Conservation (phyloP, 2,113 vertebrate genomes). For the Garra rufa region DNA sequence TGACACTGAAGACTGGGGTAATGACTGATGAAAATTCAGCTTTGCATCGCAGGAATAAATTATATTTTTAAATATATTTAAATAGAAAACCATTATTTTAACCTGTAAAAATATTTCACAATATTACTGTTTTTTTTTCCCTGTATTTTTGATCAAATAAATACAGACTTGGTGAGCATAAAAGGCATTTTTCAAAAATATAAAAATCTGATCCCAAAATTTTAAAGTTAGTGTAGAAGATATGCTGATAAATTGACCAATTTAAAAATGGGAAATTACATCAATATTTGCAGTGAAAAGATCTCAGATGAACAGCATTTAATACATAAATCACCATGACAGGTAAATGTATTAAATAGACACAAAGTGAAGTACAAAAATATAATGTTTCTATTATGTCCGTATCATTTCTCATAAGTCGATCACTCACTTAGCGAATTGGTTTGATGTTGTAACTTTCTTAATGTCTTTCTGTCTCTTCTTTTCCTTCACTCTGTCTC, state of each 20-base stretch:
- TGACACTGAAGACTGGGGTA: too few relatives aligned
- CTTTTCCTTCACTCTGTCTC: conserved; percentile 18
- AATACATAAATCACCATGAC: not conserved
- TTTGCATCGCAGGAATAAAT: too few relatives aligned
- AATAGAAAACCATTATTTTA: not conserved
- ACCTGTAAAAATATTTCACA: not conserved
- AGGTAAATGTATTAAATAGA: not conserved
- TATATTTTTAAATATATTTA: not conserved
- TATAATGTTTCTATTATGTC: not conserved
- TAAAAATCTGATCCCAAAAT: not conserved
- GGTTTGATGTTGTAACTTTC: not conserved
- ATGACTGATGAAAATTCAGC: too few relatives aligned
- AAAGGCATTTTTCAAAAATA: not conserved
- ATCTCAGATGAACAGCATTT: not conserved
- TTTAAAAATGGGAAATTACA: not conserved
- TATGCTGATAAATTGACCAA: not conserved
- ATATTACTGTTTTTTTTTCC: too few relatives aligned
- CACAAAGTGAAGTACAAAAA: not conserved
- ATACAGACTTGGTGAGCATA: not conserved
- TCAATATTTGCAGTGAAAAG: not conserved
- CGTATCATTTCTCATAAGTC: not conserved
- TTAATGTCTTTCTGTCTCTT: conserved; percentile 4
- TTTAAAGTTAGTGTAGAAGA: not conserved
- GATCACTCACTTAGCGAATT: not conserved
- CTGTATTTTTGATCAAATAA: not conserved